A percentile compares a stretch with the other conserved stretches of the same genome.
These are phyloP conservation scores for Chloropsis cyanopogon DNA, from an alignment of 2,113 vertebrate genomes.

Conservation along the genomic window DNA sequence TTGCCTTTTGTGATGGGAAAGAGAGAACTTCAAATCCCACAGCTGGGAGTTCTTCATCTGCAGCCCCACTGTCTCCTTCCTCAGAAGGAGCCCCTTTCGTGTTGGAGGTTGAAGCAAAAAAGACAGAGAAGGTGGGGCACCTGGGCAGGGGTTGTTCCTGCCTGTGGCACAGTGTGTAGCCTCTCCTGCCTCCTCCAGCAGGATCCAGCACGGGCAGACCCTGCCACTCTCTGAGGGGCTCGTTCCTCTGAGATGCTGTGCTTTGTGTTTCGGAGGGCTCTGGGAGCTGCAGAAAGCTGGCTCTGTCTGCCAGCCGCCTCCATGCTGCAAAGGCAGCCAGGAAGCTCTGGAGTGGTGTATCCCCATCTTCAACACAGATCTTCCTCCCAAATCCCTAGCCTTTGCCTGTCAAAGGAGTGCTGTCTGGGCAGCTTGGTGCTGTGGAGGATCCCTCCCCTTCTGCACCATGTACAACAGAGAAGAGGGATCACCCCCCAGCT, in stretches of 20 bases:
- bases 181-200: neutral
- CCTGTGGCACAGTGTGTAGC: neutral
- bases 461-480: neutral
- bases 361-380: neutral
- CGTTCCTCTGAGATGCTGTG: fast-evolving
- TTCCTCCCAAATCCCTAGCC: neutral
- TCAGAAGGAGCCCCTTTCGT: neutral
- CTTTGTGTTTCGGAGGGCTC: neutral
- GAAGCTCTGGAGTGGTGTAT: neutral
- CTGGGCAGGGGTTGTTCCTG: neutral
- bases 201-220: neutral
- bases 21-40: neutral
- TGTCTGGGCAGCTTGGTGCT: neutral
- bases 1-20: neutral
- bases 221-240: fast-evolving
- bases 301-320: neutral
- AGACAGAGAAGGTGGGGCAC: neutral
- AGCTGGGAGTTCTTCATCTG: neutral
- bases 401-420: neutral
- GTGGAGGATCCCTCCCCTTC: neutral
- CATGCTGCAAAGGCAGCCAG: neutral
- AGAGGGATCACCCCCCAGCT: neutral
- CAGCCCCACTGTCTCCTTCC: neutral
- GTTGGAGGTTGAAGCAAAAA: neutral
- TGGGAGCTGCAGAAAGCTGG: neutral